Conservation (phyloP, 2,888 invertebrate species). For the Tinea trinotella region DNA sequence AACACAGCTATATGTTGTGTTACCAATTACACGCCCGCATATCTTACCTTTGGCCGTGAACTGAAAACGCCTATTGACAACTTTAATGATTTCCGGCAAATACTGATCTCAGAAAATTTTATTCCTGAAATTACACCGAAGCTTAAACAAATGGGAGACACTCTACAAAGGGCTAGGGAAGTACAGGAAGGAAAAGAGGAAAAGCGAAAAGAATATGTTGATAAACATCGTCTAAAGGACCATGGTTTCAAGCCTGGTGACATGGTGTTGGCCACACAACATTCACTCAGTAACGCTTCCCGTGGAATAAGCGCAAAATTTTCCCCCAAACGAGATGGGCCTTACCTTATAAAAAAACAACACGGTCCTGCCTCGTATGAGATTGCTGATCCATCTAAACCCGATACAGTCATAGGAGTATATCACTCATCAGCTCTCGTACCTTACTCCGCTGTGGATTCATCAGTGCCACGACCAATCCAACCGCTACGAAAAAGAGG, state of each 20-base stretch:
- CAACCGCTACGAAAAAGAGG: slow-evolving; percentile 11
- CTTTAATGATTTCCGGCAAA: slow-evolving; percentile 19
- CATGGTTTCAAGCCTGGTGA: slow-evolving; percentile 3
- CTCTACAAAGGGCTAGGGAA: slow-evolving; percentile 14
- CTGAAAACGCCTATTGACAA: slow-evolving; percentile 25
- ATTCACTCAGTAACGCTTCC: neutral
- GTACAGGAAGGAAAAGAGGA: slow-evolving; percentile 22
- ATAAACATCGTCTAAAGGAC: neutral
- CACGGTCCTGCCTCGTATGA: slow-evolving; percentile 5
- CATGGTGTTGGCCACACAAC: neutral
- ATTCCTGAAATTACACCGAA: slow-evolving; percentile 23
- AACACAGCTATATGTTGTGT: slow-evolving; percentile 30
- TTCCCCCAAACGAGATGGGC: slow-evolving; percentile 18
- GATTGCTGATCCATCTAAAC: neutral
- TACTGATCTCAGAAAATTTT: slow-evolving; percentile 16
- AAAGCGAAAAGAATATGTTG: slow-evolving; percentile 19
- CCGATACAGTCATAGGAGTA: neutral
- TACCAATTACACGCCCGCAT: slow-evolving; percentile 25
- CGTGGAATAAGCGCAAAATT: slow-evolving; percentile 15
- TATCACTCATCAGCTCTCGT: slow-evolving; percentile 13
- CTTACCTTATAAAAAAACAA: slow-evolving; percentile 1
- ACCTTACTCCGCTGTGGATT: neutral
- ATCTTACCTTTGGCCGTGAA: slow-evolving; percentile 27
- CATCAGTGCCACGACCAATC: neutral
- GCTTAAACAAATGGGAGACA: slow-evolving; percentile 17